These are phyloP conservation scores for Aricia artaxerxes DNA, from an alignment of 2,888 invertebrate genomes.

Conservation along the genomic window DNA sequence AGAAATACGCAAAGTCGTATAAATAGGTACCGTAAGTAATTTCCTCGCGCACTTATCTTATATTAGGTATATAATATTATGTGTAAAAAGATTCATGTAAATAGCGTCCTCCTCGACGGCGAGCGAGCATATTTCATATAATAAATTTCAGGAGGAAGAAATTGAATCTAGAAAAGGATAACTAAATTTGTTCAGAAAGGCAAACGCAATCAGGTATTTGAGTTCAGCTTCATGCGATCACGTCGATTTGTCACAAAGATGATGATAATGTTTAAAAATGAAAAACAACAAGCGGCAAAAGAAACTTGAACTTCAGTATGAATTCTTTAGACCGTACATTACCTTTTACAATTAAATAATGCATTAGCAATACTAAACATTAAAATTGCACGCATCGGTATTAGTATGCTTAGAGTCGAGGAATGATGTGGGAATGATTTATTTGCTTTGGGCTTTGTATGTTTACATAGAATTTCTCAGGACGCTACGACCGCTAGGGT, in stretches of 20 bases:
- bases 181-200: background rate
- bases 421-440: slow-evolving; percentile 59
- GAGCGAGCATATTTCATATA: background rate
- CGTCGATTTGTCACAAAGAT: background rate
- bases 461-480: slow-evolving; percentile 75
- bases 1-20: slow-evolving; percentile 28
- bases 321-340: background rate
- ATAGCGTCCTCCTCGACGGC: background rate
- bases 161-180: background rate
- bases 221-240: background rate
- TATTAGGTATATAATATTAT: background rate
- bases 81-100: slow-evolving; percentile 18
- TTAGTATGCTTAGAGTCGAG: slow-evolving; percentile 30
- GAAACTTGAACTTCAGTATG: background rate
- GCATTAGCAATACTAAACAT: slow-evolving; percentile 14
- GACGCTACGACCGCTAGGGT: slow-evolving; percentile 54
- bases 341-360: slow-evolving; percentile 3
- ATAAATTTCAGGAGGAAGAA: background rate
- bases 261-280: background rate
- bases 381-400: slow-evolving; percentile 24
- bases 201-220: slow-evolving; percentile 16
- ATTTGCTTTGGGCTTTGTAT: slow-evolving; percentile 64
- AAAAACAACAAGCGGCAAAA: background rate
- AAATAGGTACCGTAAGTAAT: slow-evolving; percentile 27
- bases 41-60: background rate